Evolutionary conservation across 1,140 invertebrate genomes (phyloP).

Genomic region (Branchinecta lindahli): DNA sequence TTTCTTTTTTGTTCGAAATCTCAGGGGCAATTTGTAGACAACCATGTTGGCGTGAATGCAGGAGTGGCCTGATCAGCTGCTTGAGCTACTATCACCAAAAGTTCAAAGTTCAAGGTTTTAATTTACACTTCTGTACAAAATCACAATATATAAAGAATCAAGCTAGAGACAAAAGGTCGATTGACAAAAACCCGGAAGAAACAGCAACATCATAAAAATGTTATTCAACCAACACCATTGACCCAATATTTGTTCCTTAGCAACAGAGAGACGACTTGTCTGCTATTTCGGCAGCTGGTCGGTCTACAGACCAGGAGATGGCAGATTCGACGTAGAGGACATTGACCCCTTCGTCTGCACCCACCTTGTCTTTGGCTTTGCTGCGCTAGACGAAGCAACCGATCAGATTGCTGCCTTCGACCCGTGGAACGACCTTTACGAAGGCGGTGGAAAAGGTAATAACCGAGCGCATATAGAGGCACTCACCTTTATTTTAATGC

Average conservation of each 20-base stretch:
- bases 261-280: conserved; percentile 19
- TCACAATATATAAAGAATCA: too few species aligned
- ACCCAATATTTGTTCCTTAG: background rate
- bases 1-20: too few species aligned
- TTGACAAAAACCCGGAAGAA: too few species aligned
- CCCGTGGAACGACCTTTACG: background rate
- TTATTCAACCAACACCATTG: background rate
- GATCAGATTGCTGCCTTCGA: conserved; percentile 12
- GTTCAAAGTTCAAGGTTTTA: too few species aligned
- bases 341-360: conserved; percentile 33
- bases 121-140: too few species aligned
- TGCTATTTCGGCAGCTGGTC: conserved; percentile 25
- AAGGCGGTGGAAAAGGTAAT: background rate
- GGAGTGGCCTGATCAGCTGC: background rate
- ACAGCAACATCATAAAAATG: background rate
- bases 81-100: background rate
- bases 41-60: background rate
- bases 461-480: too few species aligned
- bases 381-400: conserved; percentile 29
- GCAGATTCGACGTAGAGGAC: conserved; percentile 20
- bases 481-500: too few species aligned
- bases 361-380: conserved; percentile 33
- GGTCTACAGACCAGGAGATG: conserved; percentile 20
- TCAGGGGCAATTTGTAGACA: too few species aligned
- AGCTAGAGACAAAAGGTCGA: too few species aligned